A percentile compares a stretch with the other conserved stretches of the same genome.
These are phyloP conservation scores for Protodeltote pygarga DNA, from an alignment of 2,888 invertebrate genomes.

Conservation along the genomic window DNA sequence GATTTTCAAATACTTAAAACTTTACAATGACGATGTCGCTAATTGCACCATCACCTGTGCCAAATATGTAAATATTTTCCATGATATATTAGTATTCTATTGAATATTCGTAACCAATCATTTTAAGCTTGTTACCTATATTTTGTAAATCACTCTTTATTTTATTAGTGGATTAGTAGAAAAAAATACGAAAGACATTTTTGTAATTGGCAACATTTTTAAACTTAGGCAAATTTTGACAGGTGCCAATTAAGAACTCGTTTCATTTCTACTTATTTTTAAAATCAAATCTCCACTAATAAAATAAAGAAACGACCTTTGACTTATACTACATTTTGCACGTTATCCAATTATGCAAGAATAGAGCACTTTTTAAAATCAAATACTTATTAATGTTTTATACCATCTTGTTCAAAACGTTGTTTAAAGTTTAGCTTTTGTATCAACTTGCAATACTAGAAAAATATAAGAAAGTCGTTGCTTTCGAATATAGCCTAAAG, in stretches of 20 bases:
- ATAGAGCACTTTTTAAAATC: constrained; percentile 37
- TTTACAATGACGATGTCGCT: constrained; percentile 69
- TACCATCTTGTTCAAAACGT: constrained; percentile 11
- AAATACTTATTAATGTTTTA: constrained; percentile 29
- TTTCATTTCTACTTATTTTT: neutral
- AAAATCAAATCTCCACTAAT: constrained; percentile 12
- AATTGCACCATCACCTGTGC: constrained; percentile 80
- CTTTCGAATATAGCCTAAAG: too few relatives aligned
- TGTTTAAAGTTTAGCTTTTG: constrained; percentile 40
- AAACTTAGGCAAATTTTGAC: neutral
- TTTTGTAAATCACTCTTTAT: constrained; percentile 48
- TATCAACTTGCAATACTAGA: too few relatives aligned
- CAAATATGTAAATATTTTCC: constrained; percentile 82
- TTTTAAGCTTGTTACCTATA: constrained; percentile 55
- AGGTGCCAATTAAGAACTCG: neutral
- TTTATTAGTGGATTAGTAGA: constrained; percentile 33
- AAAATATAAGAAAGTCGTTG: too few relatives aligned
- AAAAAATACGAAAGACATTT: neutral
- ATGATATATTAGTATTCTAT: constrained; percentile 61
- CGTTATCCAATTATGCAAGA: constrained; percentile 40
- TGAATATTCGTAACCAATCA: constrained; percentile 55
- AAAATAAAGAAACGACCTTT: constrained; percentile 27
- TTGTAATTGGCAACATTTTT: constrained; percentile 10
- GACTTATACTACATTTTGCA: constrained; percentile 41
- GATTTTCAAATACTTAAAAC: constrained; percentile 62